These are phyloP conservation scores for Taenaris catops DNA, from an alignment of 2,888 invertebrate genomes.

Conservation along the genomic window DNA sequence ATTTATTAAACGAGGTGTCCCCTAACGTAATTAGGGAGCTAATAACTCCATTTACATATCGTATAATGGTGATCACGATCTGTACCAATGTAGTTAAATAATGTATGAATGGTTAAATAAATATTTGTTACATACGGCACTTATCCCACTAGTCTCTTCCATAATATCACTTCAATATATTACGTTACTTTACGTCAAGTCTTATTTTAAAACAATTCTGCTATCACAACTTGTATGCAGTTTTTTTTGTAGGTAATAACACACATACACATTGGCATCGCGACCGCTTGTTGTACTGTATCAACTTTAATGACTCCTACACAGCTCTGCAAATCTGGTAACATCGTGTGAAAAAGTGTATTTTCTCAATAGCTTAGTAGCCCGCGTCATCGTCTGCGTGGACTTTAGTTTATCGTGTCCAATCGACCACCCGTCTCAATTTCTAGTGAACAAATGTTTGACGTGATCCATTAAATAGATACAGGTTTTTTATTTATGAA, in stretches of 20 bases:
- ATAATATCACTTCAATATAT: background rate
- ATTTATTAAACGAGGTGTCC: no score
- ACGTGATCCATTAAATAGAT: no score
- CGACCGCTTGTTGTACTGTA: slow-evolving; percentile 8
- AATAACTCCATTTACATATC: no score
- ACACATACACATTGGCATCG: slow-evolving; percentile 7
- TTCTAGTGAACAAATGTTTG: no score
- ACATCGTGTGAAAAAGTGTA: slow-evolving; percentile 19
- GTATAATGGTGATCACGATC: no score
- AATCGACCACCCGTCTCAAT: no score
- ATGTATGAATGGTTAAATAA: no score
- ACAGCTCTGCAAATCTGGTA: slow-evolving; percentile 40
- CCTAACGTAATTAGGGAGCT: no score
- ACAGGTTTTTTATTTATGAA: no score
- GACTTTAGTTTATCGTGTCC: no score
- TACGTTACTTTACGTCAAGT: background rate
- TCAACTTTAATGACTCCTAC: slow-evolving; percentile 37
- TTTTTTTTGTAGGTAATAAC: background rate
- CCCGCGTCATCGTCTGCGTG: no score
- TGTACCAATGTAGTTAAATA: no score
- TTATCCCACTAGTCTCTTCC: slow-evolving; percentile 1
- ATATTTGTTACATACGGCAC: background rate
- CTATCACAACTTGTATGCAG: background rate
- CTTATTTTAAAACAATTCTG: background rate
- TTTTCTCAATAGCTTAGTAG: background rate